A percentile compares a stretch with the other conserved stretches of the same genome.
Evolutionary conservation across 2,888 invertebrate genomes (phyloP).

Genomic region (Leptinotarsa juncta): DNA sequence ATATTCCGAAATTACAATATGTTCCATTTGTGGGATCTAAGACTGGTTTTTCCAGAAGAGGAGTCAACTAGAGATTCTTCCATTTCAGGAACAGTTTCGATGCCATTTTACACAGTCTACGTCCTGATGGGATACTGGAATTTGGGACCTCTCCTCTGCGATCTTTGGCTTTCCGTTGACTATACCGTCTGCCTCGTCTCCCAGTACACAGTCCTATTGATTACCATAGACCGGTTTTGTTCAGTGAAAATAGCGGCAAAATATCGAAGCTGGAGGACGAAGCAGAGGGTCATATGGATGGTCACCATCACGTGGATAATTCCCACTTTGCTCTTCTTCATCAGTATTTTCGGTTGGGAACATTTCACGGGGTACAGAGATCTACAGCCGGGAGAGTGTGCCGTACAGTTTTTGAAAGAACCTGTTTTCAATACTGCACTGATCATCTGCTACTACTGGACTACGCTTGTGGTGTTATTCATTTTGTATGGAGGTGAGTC

Average conservation of each 20-base stretch:
- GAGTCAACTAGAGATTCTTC: background rate
- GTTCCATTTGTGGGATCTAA: too few relatives aligned
- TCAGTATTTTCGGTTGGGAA: slow-evolving; percentile 99
- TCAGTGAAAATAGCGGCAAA: slow-evolving; percentile 98
- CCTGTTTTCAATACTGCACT: slow-evolving; percentile 97
- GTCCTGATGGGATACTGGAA: slow-evolving; percentile 97
- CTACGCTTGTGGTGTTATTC: slow-evolving; percentile 92
- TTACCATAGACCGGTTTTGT: slow-evolving; percentile 98
- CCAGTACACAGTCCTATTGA: slow-evolving; percentile 98
- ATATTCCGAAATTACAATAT: too few relatives aligned
- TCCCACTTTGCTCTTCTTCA: slow-evolving; percentile 95
- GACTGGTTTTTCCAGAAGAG: too few relatives aligned
- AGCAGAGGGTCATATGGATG: slow-evolving; percentile 93
- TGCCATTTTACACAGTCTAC: slow-evolving; percentile 99
- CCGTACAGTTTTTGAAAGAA: slow-evolving; percentile 97
- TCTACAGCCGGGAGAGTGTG: slow-evolving; percentile 87
- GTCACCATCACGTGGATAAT: slow-evolving; percentile 97
- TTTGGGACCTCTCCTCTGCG: slow-evolving; percentile 94
- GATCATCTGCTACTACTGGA: slow-evolving; percentile 85
- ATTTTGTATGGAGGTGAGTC: slow-evolving; percentile 87
- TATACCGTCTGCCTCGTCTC: slow-evolving; percentile 99
- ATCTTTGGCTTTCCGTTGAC: slow-evolving; percentile 98
- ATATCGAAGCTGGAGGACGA: slow-evolving; percentile 97
- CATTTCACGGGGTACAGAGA: slow-evolving; percentile 95
- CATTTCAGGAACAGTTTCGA: slow-evolving; percentile 88